Percentiles rank a stretch among this genome's conserved stretches.
Conservation (phyloP, 1,140 invertebrate species). For the Theocolax elegans region DNA sequence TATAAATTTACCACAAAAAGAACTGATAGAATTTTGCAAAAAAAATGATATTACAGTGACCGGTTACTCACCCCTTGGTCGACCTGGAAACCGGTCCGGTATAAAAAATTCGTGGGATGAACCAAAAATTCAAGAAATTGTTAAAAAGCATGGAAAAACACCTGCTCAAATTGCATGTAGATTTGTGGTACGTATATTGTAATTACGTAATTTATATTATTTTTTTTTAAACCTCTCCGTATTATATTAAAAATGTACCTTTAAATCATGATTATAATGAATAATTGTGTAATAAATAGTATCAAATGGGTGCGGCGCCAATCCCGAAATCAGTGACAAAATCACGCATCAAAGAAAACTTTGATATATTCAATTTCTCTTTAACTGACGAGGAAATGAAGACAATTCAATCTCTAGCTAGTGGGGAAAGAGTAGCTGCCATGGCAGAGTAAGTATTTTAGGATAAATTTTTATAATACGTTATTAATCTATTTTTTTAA, state of each 20-base stretch:
- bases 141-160: constrained; percentile 76
- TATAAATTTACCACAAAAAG: constrained; percentile 71
- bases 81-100: constrained; percentile 48
- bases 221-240: background rate
- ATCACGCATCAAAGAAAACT: constrained; percentile 77
- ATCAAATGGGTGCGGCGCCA: constrained; percentile 55
- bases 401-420: constrained; percentile 46
- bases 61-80: constrained; percentile 85
- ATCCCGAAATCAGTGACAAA: constrained; percentile 83
- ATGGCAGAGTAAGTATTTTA: constrained; percentile 46
- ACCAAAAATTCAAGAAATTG: constrained; percentile 68
- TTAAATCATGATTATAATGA: background rate
- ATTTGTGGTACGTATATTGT: constrained; percentile 69
- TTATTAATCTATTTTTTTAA: background rate
- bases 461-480: background rate
- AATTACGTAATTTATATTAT: too few species aligned
- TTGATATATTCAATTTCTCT: constrained; percentile 78
- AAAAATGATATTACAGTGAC: constrained; percentile 76
- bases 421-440: constrained; percentile 48
- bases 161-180: constrained; percentile 76
- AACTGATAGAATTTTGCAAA: constrained; percentile 78
- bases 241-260: too few species aligned
- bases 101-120: constrained; percentile 64
- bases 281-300: constrained; percentile 46
- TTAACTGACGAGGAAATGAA: constrained; percentile 70